A percentile compares a stretch with the other conserved stretches of the same genome.
These are phyloP conservation scores for Lamellibrachia luymesi DNA, from an alignment of 1,140 invertebrate genomes.

Conservation along the genomic window DNA sequence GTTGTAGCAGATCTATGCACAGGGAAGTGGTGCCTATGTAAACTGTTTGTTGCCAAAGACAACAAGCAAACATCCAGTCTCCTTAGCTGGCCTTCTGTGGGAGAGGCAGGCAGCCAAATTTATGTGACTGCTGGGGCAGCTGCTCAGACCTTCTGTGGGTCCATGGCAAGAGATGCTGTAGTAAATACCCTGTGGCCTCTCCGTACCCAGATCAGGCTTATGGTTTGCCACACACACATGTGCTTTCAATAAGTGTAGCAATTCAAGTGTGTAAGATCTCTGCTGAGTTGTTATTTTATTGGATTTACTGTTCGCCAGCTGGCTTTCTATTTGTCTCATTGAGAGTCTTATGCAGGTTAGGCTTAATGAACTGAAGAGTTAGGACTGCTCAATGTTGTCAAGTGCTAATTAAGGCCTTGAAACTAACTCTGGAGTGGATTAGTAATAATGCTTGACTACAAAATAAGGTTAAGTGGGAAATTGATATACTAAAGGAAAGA, in stretches of 20 bases:
- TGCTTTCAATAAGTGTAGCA: not conserved
- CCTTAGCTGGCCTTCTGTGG: not conserved
- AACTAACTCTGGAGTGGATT: not conserved
- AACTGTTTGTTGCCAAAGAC: conserved; percentile 4
- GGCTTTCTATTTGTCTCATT: not conserved
- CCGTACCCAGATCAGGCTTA: not conserved
- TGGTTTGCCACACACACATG: not conserved
- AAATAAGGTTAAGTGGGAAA: not conserved
- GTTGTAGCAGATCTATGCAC: not conserved
- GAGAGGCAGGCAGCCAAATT: not conserved
- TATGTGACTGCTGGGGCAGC: not conserved
- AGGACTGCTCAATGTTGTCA: not conserved
- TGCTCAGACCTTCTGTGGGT: not conserved
- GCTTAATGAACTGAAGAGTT: not conserved
- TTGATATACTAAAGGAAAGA: not conserved
- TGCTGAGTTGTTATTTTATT: not conserved
- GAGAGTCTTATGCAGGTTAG: not conserved
- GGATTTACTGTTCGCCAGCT: not conserved
- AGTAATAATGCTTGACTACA: not conserved
- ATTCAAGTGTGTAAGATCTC: not conserved
- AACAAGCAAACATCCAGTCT: not conserved
- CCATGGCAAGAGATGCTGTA: not conserved
- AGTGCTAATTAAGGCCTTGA: not conserved
- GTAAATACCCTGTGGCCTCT: not conserved
- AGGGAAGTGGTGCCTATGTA: not conserved